These are phyloP conservation scores for Drosophila stalkeri DNA, from an alignment of 2,888 invertebrate genomes.

Conservation along the genomic window DNA sequence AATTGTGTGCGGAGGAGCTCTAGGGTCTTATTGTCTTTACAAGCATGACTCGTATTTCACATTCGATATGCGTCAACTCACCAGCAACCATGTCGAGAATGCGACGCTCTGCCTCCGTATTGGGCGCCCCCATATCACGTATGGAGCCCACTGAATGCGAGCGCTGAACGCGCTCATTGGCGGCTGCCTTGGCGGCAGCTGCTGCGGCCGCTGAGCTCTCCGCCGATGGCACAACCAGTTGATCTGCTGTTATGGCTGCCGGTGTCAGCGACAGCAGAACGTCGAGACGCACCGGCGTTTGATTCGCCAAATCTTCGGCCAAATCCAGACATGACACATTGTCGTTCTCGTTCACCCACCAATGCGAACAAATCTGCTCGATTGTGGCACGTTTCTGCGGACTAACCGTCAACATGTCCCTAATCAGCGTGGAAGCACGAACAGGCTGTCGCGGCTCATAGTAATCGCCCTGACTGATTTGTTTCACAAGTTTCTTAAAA, in stretches of 20 bases:
- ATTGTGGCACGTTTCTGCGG: conserved; percentile 95
- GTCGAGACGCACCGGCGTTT: conserved; percentile 95
- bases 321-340: conserved; percentile 92
- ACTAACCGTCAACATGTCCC: conserved; percentile 97
- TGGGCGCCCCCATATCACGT: conserved; percentile 88
- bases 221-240: conserved; percentile 89
- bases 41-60: conserved; percentile 44
- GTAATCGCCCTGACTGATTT: conserved; percentile 98
- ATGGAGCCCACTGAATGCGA: conserved; percentile 91
- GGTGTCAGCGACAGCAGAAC: conserved; percentile 93
- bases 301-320: conserved; percentile 94
- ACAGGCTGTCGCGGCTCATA: conserved; percentile 98
- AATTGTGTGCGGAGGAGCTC: conserved; percentile 39
- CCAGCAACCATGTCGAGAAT: conserved; percentile 90
- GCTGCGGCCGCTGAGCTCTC: conserved; percentile 81
- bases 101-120: conserved; percentile 89
- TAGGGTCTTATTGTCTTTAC: conserved; percentile 43
- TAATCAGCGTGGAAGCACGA: conserved; percentile 96
- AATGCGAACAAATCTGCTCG: conserved; percentile 96
- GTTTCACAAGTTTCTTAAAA: conserved; percentile 97
- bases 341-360: conserved; percentile 98
- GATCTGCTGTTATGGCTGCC: conserved; percentile 91
- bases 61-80: conserved; percentile 56
- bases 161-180: conserved; percentile 87
- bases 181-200: conserved; percentile 84